Evolutionary conservation across 2,113 vertebrate species (phyloP).

Genomic region (Diphyllodes magnificus): DNA sequence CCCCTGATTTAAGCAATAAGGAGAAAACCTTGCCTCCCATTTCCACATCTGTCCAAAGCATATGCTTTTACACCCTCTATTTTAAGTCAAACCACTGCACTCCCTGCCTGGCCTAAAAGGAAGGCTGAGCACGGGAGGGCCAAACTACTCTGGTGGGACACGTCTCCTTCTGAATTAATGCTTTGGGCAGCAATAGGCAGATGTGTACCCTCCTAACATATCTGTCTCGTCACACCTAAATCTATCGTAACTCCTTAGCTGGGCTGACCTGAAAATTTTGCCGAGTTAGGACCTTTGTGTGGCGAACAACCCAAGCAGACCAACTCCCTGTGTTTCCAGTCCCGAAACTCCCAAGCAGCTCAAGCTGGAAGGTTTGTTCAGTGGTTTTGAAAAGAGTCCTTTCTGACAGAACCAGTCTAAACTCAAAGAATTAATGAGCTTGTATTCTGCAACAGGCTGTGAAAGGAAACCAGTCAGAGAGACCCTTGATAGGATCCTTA

Average conservation of each 20-base stretch:
- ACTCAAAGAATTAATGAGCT: background rate
- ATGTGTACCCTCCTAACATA: background rate
- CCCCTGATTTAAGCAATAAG: background rate
- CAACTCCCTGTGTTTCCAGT: background rate
- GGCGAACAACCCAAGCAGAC: background rate
- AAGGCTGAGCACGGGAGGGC: background rate
- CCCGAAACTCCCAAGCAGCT: background rate
- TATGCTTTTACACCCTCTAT: background rate
- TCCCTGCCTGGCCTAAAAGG: background rate
- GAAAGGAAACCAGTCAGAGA: background rate
- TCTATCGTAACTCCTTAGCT: background rate
- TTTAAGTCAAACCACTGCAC: background rate
- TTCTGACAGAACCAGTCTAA: background rate
- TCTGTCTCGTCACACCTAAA: background rate
- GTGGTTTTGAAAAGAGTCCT: background rate
- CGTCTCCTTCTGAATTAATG: background rate
- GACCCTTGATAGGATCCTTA: background rate
- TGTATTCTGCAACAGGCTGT: background rate
- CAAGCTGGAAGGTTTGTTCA: background rate
- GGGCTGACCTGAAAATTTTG: background rate
- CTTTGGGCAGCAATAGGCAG: background rate
- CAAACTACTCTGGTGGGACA: background rate
- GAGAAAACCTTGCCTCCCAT: background rate
- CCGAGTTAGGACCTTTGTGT: fast-evolving
- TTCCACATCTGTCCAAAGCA: background rate